Evolutionary conservation across 2,888 invertebrate genomes (phyloP), one percentile per base, ranked within the genome.

Genomic region (Allygus modestus): DNA sequence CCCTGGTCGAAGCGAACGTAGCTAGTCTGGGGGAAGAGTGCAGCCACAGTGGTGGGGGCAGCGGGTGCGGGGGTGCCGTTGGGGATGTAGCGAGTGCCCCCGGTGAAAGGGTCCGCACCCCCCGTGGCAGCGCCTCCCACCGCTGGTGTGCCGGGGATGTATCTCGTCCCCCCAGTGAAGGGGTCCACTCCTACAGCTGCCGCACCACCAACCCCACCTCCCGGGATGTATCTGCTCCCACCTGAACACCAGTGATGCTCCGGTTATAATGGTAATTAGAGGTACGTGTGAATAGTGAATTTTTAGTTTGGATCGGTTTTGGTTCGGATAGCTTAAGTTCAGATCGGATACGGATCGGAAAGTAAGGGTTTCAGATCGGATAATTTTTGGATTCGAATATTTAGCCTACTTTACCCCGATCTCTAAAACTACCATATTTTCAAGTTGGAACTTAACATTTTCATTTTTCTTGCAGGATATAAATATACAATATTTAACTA

Each of bases 1-100:
- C 95, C 96, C 88, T 94, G 94, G 88, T 96, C 97, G 89, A 97
- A 96, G 86, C 94, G 94, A 87, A 93, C 91, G 91, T 93, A 94
- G 28, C 89, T 90, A 85, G 87, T 90, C 86, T 91, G 91, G 17
- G 92, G 93, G 87, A 92, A 93, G 88, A 91, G 79, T 0, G 31
- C 2, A 0, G 54, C 93, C 15, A 46, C 71, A n/a, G 75, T n/a
- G 65, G 71, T n/a, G 17, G 41, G 33, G 41, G 73, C 7, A 2
- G 43, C 92, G 17, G 73, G 79, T 9, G 41, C 26, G 15, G 84
- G 51, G 28, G 79, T 37, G 23, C 79, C 79, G 17, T 79, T 65
- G 15, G 87, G 87, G n/a, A 86, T 85, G 84, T 87, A 88, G 23
- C 86, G 84, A 33, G 69, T 86, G 26, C 86, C 87, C 54, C 92